Conservation (phyloP, 2,113 vertebrate species). For the Phalacrocorax pelagicus region DNA sequence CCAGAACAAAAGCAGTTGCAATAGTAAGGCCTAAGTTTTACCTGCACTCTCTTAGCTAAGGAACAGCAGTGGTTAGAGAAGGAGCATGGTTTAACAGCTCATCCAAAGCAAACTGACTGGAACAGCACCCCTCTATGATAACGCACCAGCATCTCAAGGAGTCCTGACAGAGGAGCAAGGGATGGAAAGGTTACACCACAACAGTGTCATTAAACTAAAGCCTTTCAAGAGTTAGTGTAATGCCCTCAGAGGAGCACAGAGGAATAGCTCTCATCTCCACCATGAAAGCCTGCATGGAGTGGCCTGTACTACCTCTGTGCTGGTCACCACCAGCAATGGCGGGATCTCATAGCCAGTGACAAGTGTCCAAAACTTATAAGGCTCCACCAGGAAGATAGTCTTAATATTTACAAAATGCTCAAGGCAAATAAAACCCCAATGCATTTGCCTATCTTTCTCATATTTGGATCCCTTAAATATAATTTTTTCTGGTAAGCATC, state of each 20-base stretch:
- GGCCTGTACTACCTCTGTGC: background rate
- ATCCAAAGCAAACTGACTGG: background rate
- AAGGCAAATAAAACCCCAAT: background rate
- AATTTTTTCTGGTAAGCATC: background rate
- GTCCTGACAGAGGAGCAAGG: background rate
- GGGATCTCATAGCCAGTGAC: background rate
- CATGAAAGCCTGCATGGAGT: background rate
- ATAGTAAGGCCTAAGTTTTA: background rate
- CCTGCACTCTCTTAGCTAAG: background rate
- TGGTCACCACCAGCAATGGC: background rate
- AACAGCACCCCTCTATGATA: background rate
- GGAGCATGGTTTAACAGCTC: background rate
- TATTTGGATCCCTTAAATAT: background rate
- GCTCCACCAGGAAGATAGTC: background rate
- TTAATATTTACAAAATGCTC: background rate
- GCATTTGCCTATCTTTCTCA: background rate
- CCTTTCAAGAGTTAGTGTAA: background rate
- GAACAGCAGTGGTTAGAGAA: background rate
- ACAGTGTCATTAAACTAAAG: background rate
- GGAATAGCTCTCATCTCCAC: background rate
- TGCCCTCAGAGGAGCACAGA: background rate
- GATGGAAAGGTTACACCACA: rapidly evolving
- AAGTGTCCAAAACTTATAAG: background rate
- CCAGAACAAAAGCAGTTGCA: background rate
- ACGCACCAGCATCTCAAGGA: background rate